A percentile compares a stretch with the other conserved stretches of the same genome.
These are phyloP conservation scores for Brachionus rubens DNA, from an alignment of 1,140 invertebrate genomes.

Conservation along the genomic window DNA sequence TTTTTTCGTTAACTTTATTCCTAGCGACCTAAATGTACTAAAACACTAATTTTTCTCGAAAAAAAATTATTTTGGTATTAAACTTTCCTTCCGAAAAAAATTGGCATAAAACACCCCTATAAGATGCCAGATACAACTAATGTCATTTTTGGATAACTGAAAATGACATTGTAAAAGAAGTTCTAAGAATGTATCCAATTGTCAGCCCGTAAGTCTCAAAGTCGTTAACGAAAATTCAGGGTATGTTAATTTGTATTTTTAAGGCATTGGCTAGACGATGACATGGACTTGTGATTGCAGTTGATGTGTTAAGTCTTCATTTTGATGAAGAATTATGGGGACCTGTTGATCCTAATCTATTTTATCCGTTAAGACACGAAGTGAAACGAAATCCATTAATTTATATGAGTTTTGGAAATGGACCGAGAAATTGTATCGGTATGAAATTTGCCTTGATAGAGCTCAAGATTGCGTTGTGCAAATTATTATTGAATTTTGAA, in stretches of 20 bases:
- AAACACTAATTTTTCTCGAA: too few relatives aligned
- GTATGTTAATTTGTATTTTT: too few relatives aligned
- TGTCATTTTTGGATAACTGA: too few relatives aligned
- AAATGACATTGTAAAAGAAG: constrained; percentile 56
- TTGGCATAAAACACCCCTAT: too few relatives aligned
- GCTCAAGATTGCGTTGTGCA: constrained; percentile 65
- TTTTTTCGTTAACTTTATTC: too few relatives aligned
- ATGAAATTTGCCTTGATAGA: constrained; percentile 68
- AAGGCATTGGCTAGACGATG: constrained; percentile 48
- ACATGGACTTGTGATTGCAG: constrained; percentile 53
- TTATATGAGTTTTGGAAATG: constrained; percentile 56
- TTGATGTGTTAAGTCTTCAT: constrained; percentile 56
- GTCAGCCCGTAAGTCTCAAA: constrained; percentile 53
- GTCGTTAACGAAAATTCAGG: not conserved
- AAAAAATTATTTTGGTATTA: too few relatives aligned
- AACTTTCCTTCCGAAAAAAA: too few relatives aligned
- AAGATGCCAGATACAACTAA: too few relatives aligned
- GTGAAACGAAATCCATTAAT: constrained; percentile 49
- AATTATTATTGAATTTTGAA: constrained; percentile 52
- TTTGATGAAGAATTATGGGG: constrained; percentile 55
- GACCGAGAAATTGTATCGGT: constrained; percentile 62
- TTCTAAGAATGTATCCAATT: constrained; percentile 55
- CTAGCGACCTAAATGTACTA: too few relatives aligned
- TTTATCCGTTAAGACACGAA: constrained; percentile 52
- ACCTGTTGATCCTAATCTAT: constrained; percentile 50